Conservation (phyloP, 2,113 vertebrate genomes). For the Alectura lathami region DNA sequence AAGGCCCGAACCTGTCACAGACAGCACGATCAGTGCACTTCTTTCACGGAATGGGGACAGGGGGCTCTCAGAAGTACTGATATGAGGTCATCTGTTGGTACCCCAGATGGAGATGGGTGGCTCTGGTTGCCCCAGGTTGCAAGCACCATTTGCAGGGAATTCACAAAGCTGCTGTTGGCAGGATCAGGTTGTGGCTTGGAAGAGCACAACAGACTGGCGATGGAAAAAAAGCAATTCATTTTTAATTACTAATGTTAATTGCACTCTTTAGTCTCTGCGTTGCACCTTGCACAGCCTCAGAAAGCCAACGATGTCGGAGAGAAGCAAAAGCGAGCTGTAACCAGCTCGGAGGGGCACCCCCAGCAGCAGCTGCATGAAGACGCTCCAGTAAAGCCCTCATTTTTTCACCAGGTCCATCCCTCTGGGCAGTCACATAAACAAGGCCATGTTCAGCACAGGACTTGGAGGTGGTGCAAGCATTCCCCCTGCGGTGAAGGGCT, state of each 20-base stretch:
- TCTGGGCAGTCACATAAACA: neutral
- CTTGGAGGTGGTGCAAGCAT: too few species aligned
- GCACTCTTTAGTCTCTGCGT: neutral
- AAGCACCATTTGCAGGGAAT: rapidly evolving
- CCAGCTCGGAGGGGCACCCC: neutral
- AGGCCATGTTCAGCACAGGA: neutral
- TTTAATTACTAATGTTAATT: conserved; percentile 40
- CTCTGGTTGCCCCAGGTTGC: rapidly evolving
- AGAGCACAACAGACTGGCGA: neutral
- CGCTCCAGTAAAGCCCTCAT: neutral
- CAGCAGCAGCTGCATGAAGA: neutral
- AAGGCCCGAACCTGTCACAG: neutral
- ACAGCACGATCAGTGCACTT: rapidly evolving
- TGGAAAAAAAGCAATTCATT: neutral
- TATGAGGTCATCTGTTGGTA: rapidly evolving
- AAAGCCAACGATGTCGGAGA: neutral
- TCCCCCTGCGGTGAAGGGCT: too few species aligned
- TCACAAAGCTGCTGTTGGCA: neutral
- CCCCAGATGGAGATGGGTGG: rapidly evolving
- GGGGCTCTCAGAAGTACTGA: neutral
- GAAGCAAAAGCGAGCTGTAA: neutral
- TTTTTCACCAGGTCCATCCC: neutral
- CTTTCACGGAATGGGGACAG: rapidly evolving
- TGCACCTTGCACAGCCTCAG: rapidly evolving
- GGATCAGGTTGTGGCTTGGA: neutral